A percentile compares a stretch with the other conserved stretches of the same genome.
phyloP scores from a whole-genome alignment of 2,888 invertebrate genomes.

The Spatulosminthurus flaviceps region DNA sequence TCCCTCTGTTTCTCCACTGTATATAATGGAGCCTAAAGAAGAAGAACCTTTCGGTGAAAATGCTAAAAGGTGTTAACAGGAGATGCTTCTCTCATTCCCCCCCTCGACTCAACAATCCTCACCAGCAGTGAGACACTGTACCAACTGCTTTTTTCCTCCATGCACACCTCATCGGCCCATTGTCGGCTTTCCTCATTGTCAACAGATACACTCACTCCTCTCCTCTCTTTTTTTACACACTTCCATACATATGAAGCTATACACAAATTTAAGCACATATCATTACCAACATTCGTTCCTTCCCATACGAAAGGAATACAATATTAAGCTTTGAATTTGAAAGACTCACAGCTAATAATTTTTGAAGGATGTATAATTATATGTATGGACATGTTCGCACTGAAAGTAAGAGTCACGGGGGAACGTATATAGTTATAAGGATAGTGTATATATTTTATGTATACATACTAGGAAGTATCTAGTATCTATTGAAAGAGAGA shows the following conservation, averaged over 20 bases:
- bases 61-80: constrained; percentile 28
- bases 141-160: background rate
- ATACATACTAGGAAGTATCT: no score
- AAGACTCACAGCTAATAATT: no score
- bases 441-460: no score
- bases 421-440: no score
- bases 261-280: background rate
- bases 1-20: background rate
- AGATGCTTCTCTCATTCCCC: constrained; percentile 11
- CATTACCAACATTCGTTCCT: constrained; percentile 1
- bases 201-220: constrained; percentile 29
- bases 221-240: background rate
- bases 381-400: no score
- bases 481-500: no score
- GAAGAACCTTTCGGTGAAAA: constrained; percentile 11
- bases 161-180: constrained; percentile 14
- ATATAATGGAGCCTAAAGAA: background rate
- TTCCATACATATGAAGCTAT: background rate
- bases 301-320: constrained; percentile 15
- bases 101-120: constrained; percentile 34
- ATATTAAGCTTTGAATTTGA: no score
- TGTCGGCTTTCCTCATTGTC: constrained; percentile 25
- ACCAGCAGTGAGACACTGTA: constrained; percentile 7
- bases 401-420: background rate
- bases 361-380: no score